Evolutionary conservation across 2,888 invertebrate genomes (phyloP), one percentile per base, ranked within the genome.

Genomic region (Mesoligia furuncula): DNA sequence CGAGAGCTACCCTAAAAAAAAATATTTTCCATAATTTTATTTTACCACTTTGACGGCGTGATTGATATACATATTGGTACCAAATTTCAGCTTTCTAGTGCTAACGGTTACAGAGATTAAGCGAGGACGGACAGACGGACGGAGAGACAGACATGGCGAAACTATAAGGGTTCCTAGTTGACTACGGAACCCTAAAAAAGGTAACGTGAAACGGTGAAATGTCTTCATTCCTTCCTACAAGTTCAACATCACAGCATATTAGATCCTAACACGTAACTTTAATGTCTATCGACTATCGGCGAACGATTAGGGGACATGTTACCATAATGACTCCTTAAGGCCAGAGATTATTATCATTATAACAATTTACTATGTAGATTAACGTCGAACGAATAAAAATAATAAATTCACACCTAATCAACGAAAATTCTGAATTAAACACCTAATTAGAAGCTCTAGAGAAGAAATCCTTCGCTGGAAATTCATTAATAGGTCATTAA

Each of bases 401-500:
- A 20, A 66, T 20, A 9, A 36, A 36, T 51, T 17, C 31, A 36
- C 15, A 15, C 48, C 51, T 31, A 48, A 48, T 48, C 17, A 68
- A 31, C 15, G 31, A 15, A 31, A 27, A 62, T 77, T 51, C 24
- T 36, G 45, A 27, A 64, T 68, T 24, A 17, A 24, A 54, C 13
- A 61, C n/a, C 4, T 59, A 48, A 59, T 75, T 75, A 13, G 15
- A 73, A 42, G n/a, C 4, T 31, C n/a, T n/a, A n/a, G n/a, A n/a
- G n/a, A n/a, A 48, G 42, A 31, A 17, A 59, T n/a, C 24, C n/a
- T 42, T 61, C 8, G n/a, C 65, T 70, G 17, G 15, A 59, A 51
- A 66, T 54, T 42, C 27, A 59, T 64, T 48, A 36, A 57, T 62
- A 54, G 36, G 36, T 36, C 27, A 69, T 39, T 54, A 71, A 74